Evolutionary conservation across 2,888 invertebrate genomes (phyloP), one percentile per base, ranked within the genome.

Genomic region (Scelioninae gen. 1): DNA sequence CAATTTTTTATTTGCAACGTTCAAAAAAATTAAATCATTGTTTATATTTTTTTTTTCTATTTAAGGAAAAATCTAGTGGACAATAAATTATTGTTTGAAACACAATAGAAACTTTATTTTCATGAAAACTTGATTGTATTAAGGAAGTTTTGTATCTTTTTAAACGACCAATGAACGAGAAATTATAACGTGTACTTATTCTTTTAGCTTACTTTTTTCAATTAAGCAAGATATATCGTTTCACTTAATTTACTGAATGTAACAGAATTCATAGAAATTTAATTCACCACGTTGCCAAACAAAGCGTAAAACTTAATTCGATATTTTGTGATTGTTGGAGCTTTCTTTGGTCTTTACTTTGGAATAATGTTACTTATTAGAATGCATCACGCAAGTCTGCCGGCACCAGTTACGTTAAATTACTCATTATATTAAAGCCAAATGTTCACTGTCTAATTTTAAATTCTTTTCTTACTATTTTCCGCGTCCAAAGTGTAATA

Each of bases 301-400:
- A n/a, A 13, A 58, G 47, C 10, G 16, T 55, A 66, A 47, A 79
- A 51, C 45, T 40, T 49, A 60, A 79, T 60, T 68, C 74, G 60
- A 72, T 38, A 68, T 58, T 74, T 58, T 47, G 53, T 45, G 53
- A 47, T 49, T 15, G 31, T 23, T 45, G 13, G 6, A 51, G 68
- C 55, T 74, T 65, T 49, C 68, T 68, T 68, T 58, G 40, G 15
- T 79, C 74, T 80, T 74, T 62, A 69, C 62, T 63, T 69, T 43
- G 49, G 38, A 75, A 58, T 81, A 81, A 69, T 58, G 80, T 68
- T 65, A 63, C 75, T 80, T 68, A 81, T 81, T 75, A 75, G 75
- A 80, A 80, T 80, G 74, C 80, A 80, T 68, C 74, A 75, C 80
- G 80, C 80, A 80, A 80, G 80, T 78, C 23, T 31, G 58, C 63